phyloP scores from a whole-genome alignment of 2,888 invertebrate genomes.

The Microplitis manilae region DNA sequence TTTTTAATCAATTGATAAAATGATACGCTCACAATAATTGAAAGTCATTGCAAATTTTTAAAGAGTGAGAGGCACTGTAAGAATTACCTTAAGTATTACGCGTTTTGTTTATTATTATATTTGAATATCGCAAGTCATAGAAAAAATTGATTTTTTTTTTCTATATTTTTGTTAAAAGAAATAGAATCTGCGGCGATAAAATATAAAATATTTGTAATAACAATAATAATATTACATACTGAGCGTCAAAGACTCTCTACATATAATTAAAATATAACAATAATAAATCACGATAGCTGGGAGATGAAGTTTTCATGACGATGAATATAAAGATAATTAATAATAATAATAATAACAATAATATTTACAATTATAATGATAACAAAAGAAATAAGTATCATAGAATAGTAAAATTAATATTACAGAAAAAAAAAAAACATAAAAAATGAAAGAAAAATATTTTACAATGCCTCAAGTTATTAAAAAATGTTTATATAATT shows the following conservation, averaged over 20 bases:
- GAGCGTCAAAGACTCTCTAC: neutral
- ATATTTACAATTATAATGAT: slow-evolving; percentile 35
- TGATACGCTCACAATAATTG: no score
- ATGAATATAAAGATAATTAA: slow-evolving; percentile 4
- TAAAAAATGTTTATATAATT: slow-evolving; percentile 24
- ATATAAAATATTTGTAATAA: neutral
- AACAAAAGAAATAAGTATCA: slow-evolving; percentile 45
- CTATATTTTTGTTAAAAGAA: neutral
- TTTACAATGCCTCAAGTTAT: slow-evolving; percentile 1
- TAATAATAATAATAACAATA: slow-evolving; percentile 30
- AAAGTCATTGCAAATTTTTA: no score
- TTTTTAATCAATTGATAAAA: no score
- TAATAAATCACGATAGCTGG: neutral
- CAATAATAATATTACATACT: neutral
- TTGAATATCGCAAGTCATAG: neutral
- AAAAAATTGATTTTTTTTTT: neutral
- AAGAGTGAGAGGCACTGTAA: no score
- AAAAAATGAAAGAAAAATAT: neutral
- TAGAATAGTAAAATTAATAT: slow-evolving; percentile 21
- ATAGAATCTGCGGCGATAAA: neutral
- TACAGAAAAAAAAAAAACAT: slow-evolving; percentile 28
- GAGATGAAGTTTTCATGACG: slow-evolving; percentile 6
- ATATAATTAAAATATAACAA: neutral
- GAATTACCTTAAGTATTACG: neutral
- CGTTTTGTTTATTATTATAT: neutral